Percentiles rank a stretch among this genome's conserved stretches.
phyloP scores from a whole-genome alignment of 92 coral and sea anemone species.

The Desmophyllum pertusum region DNA sequence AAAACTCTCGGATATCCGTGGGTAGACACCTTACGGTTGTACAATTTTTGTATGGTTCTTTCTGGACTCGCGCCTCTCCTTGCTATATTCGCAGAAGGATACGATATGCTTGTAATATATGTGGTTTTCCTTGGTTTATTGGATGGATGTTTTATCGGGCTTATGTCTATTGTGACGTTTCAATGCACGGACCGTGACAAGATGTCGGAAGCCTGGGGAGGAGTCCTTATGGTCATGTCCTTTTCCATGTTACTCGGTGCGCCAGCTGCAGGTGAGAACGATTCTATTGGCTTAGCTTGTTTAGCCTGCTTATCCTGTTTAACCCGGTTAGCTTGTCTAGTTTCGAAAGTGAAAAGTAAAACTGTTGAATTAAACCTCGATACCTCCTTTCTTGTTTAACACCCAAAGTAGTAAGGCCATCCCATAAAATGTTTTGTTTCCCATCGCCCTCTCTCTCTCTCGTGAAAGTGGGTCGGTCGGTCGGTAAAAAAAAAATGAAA shows the following conservation, averaged over 20 bases:
- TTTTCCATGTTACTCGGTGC: slow-evolving; percentile 91
- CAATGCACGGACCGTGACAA: slow-evolving; percentile 79
- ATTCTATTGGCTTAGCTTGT: too few relatives aligned
- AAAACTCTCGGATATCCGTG: slow-evolving; percentile 75
- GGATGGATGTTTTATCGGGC: slow-evolving; percentile 95
- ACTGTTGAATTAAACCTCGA: too few relatives aligned
- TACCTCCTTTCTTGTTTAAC: too few relatives aligned
- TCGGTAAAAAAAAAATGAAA: too few relatives aligned
- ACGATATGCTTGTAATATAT: slow-evolving; percentile 85
- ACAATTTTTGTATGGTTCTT: slow-evolving; percentile 83
- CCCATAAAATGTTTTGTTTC: too few relatives aligned
- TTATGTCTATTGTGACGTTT: slow-evolving; percentile 97
- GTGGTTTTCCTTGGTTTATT: slow-evolving; percentile 80
- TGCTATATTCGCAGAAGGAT: slow-evolving; percentile 72
- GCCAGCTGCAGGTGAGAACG: slow-evolving; percentile 88
- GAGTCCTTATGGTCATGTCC: slow-evolving; percentile 88
- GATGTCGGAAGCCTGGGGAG: slow-evolving; percentile 98
- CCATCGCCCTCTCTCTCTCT: too few relatives aligned
- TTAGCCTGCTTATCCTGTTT: background rate
- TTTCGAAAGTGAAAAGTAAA: too few relatives aligned
- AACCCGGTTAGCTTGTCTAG: background rate
- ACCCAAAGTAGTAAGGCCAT: too few relatives aligned
- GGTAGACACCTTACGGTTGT: slow-evolving; percentile 67
- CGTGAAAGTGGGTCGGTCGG: too few relatives aligned
- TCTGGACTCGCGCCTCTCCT: slow-evolving; percentile 82